Evolutionary conservation across 2,113 vertebrate species (phyloP), one percentile per base, ranked within the genome.

Genomic region (Oryzias woworae): DNA sequence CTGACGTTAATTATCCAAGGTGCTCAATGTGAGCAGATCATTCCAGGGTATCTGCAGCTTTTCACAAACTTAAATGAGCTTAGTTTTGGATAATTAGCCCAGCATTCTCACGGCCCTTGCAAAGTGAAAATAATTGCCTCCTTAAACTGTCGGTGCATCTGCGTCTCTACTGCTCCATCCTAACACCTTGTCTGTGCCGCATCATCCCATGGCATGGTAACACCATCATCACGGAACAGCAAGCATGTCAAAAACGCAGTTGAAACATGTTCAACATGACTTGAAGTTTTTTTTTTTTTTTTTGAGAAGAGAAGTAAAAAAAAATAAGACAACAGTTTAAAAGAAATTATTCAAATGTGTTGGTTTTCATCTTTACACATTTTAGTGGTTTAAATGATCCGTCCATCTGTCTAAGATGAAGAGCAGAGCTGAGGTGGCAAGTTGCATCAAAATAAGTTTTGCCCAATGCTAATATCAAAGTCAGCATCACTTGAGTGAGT

Each of bases 81-180:
- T 71, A 51, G 77, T 71, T 83, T 82, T 82, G 28, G 13, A 80
- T 86, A 89, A 88, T 89, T 85, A 87, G 81, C 58, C 16, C 45
- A 75, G 71, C 81, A 83, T 83, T 85, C 62, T 84, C 61, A 62
- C 61, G 70, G 66, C 56, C 67, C 71, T 70, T 75, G 77, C 77
- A 85, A 84, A 76, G 67, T 70, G 71, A 69, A 87, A 88, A 86
- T 88, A 91, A 91, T 87, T 89, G 84, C 80, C 78, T 75, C 69
- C 71, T 80, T 71, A 77, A 73, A 62, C 74, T 71, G 62, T 62
- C 46, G 52, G 76, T 78, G 84, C 75, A 61, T 71, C 74, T 81
- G 79, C 63, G 65, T 80, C 63, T 81, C 65, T 69, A 46, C 69
- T 49, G 56, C 61, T 69, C 69, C 66, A 81, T 75, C 69, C 82